A percentile compares a stretch with the other conserved stretches of the same genome.
Evolutionary conservation across 2,113 vertebrate species (phyloP).

Genomic region (Zootoca vivipara): DNA sequence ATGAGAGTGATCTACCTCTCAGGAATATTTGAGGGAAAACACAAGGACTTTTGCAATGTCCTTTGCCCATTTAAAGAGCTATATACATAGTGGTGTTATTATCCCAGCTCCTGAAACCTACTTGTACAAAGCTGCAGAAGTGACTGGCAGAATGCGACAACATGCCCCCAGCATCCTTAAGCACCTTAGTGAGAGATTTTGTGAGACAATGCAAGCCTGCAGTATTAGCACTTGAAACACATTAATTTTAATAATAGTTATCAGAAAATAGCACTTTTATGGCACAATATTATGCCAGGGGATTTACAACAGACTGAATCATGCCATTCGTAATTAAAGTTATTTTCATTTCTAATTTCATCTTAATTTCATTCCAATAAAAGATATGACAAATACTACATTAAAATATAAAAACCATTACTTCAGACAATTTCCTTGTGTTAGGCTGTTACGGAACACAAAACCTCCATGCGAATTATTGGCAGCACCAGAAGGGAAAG

Average conservation of each 20-base stretch:
- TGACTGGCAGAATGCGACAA: background rate
- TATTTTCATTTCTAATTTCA: conserved; percentile 73
- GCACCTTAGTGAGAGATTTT: conserved; percentile 50
- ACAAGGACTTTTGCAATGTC: background rate
- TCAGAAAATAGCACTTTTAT: conserved; percentile 76
- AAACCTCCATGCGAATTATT: conserved; percentile 41
- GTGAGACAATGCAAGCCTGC: conserved; percentile 59
- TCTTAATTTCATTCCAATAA: conserved; percentile 71
- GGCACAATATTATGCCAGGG: conserved; percentile 74
- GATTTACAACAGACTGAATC: conserved; percentile 73
- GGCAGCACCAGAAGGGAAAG: background rate
- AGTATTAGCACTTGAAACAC: conserved; percentile 69
- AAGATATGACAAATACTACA: conserved; percentile 70
- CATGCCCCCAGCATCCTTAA: accelerated
- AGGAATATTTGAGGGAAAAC: background rate
- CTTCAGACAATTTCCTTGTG: conserved; percentile 50
- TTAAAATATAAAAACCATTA: conserved; percentile 54
- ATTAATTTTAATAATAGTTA: conserved; percentile 77
- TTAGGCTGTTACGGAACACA: conserved; percentile 41
- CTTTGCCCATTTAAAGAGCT: background rate
- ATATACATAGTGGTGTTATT: background rate
- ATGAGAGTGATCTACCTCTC: background rate
- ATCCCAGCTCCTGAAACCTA: background rate
- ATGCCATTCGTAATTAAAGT: conserved; percentile 70
- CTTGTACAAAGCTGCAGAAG: background rate